Percentiles rank a stretch among this genome's conserved stretches.
Evolutionary conservation across 2,113 vertebrate genomes (phyloP).

Genomic region (Lycaon pictus): DNA sequence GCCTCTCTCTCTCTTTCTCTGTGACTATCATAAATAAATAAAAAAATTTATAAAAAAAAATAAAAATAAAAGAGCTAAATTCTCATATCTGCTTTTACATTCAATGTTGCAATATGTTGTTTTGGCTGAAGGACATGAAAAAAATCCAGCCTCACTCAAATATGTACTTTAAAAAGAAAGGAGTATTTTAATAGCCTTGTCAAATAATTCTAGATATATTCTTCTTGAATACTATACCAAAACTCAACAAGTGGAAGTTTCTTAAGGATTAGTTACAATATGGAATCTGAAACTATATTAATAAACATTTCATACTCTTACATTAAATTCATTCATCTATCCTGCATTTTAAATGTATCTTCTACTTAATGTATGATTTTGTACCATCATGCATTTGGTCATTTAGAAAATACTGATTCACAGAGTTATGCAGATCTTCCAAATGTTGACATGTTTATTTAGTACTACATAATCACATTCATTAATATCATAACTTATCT

Average conservation of each 20-base stretch:
- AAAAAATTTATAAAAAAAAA: too few relatives aligned
- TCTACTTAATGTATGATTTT: neutral
- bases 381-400: neutral
- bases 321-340: neutral
- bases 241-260: slow-evolving; percentile 31
- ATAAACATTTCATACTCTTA: neutral
- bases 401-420: slow-evolving; percentile 26
- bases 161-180: neutral
- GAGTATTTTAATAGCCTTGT: neutral
- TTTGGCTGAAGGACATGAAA: slow-evolving; percentile 9
- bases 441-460: neutral
- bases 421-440: neutral
- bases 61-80: neutral
- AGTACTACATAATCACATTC: neutral
- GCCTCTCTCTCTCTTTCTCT: too few relatives aligned
- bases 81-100: slow-evolving; percentile 11
- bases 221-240: slow-evolving; percentile 30
- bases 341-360: neutral
- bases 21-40: too few relatives aligned
- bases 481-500: slow-evolving; percentile 25
- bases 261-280: neutral
- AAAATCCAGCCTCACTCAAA: slow-evolving; percentile 24
- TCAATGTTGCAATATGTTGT: neutral
- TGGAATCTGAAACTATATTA: neutral
- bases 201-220: slow-evolving; percentile 48